A percentile compares a stretch with the other conserved stretches of the same genome.
phyloP scores from a whole-genome alignment of 2,797 vertebrate species.

The Varecia variegata region DNA sequence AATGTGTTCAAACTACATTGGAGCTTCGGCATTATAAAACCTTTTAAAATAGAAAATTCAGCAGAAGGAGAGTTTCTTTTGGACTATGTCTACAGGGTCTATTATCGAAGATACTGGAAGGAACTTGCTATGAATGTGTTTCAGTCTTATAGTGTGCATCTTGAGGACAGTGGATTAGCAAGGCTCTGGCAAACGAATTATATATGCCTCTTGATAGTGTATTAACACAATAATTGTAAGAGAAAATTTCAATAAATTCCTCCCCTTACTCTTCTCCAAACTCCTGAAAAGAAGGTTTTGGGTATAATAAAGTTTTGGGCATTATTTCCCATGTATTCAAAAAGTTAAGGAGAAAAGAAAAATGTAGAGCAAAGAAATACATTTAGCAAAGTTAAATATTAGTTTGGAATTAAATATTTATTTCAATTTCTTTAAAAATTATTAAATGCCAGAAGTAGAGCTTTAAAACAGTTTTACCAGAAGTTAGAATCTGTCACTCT shows the following conservation, averaged over 20 bases:
- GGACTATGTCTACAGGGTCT: neutral
- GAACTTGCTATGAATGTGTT: neutral
- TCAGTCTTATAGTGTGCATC: neutral
- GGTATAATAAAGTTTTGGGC: neutral
- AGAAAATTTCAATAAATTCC: neutral
- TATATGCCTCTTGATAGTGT: slow-evolving; percentile 33
- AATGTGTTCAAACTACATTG: neutral
- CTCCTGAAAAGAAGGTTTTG: neutral
- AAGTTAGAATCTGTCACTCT: neutral
- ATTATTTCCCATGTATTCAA: neutral
- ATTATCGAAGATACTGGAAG: neutral
- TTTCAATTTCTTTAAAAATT: neutral
- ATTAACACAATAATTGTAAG: slow-evolving; percentile 36
- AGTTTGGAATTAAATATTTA: neutral
- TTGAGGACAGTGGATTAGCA: neutral
- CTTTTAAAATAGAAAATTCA: neutral
- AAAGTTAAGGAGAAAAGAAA: neutral
- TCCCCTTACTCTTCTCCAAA: neutral
- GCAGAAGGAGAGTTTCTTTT: neutral
- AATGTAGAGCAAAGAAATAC: neutral
- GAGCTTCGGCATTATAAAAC: neutral
- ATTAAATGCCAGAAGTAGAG: neutral
- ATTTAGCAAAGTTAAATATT: slow-evolving; percentile 36
- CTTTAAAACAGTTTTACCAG: neutral
- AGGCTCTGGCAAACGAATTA: slow-evolving; percentile 14